Percentiles rank a stretch among this genome's conserved stretches.
Evolutionary conservation across 1,140 invertebrate species (phyloP).

Genomic region (Euschistus heros): DNA sequence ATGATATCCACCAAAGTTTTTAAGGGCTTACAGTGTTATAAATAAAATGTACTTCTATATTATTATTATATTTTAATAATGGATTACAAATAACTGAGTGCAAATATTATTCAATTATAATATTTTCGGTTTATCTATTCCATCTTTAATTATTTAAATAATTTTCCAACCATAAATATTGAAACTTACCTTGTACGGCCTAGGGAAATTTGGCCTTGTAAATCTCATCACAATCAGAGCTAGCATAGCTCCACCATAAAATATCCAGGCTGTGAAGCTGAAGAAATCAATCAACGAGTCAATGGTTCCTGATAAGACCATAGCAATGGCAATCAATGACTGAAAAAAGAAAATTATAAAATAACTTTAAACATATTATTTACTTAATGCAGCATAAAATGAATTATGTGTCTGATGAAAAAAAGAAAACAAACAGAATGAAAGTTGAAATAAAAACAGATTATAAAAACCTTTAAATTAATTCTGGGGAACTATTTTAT

Average conservation of each 20-base stretch:
- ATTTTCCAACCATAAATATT: neutral
- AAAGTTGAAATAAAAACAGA: neutral
- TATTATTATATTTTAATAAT: neutral
- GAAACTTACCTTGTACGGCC: slow-evolving; percentile 64
- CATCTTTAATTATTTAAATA: too few species aligned
- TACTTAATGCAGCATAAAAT: too few species aligned
- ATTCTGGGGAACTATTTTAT: too few species aligned
- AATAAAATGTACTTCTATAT: too few species aligned
- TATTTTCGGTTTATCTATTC: too few species aligned
- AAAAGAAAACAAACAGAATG: neutral
- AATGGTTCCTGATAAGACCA: slow-evolving; percentile 82
- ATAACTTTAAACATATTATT: neutral
- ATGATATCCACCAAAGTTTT: too few species aligned
- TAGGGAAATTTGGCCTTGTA: slow-evolving; percentile 74
- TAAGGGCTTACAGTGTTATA: too few species aligned
- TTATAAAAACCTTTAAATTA: too few species aligned
- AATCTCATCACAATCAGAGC: slow-evolving; percentile 78
- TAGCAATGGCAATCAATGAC: slow-evolving; percentile 62
- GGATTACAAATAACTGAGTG: neutral
- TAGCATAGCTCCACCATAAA: slow-evolving; percentile 83
- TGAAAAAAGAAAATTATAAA: slow-evolving; percentile 36
- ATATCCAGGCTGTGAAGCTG: slow-evolving; percentile 91
- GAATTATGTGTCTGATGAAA: too few species aligned
- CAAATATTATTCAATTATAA: neutral
- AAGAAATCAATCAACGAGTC: slow-evolving; percentile 89